Conservation (phyloP, 2,888 invertebrate species). For the Empis stercorea region DNA sequence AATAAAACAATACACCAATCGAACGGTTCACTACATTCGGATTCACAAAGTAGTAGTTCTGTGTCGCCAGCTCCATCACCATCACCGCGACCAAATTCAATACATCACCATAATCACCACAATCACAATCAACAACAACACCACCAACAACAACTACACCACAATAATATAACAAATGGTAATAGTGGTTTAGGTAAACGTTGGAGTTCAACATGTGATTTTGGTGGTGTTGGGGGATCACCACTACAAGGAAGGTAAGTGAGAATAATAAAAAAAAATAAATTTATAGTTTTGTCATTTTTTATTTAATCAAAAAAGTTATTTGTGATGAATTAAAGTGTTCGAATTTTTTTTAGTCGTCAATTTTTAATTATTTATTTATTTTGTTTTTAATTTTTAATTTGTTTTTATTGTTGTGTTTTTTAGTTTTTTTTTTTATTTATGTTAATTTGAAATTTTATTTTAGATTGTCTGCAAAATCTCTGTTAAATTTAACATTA, state of each 20-base stretch:
- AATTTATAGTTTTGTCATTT: no score
- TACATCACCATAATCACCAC: constrained; percentile 32
- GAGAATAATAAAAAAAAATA: background rate
- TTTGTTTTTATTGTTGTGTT: constrained; percentile 24
- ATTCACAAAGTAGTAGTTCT: constrained; percentile 70
- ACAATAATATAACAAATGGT: background rate
- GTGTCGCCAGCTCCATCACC: constrained; percentile 73
- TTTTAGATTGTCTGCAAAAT: constrained; percentile 59
- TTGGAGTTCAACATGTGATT: constrained; percentile 77
- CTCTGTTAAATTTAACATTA: constrained; percentile 57
- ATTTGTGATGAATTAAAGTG: no score
- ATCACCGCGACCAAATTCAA: constrained; percentile 56
- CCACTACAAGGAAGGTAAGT: constrained; percentile 34
- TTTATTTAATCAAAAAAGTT: no score
- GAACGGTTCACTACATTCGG: constrained; percentile 68
- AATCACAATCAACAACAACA: constrained; percentile 26
- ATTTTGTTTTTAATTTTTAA: constrained; percentile 6
- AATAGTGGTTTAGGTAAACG: constrained; percentile 46
- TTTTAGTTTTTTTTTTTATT: constrained; percentile 41
- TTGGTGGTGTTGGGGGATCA: constrained; percentile 38
- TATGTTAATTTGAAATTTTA: constrained; percentile 20
- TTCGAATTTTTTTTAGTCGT: no score
- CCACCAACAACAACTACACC: background rate
- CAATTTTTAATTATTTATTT: background rate
- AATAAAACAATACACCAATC: constrained; percentile 48